Evolutionary conservation across 1,140 invertebrate species (phyloP), one percentile per base, ranked within the genome.

Genomic region (Platyscapa corneri): DNA sequence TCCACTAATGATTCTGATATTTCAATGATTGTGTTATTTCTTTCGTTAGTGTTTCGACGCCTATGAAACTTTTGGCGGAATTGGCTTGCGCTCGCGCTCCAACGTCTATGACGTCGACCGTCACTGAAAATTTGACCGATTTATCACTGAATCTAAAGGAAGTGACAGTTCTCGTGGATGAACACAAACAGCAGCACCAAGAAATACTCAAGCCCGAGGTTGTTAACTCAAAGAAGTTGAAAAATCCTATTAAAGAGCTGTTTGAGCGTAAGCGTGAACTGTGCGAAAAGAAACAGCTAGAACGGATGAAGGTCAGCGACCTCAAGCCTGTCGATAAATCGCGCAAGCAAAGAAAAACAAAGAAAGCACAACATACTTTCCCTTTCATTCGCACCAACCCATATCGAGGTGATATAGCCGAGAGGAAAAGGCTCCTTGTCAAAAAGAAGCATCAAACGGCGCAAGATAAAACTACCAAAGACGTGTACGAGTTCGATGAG

Each of bases 11-110:
- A 7, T 7, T 46, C 42, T 70, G 34, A 27, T 56, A 6, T 53
- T 37, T 34, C 60, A 64, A 64, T 85, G 18, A 1, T n/a, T 75
- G 23, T 34, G 3, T 30, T 30, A 49, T 42, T 64, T 46, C 10
- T 18, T n/a, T 82, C 39, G 53, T 56, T 49, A 84, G 86, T 16
- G 82, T 70, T 88, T 93, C 93, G 3, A 90, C 91, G 37, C 92
- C 93, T 16, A 93, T 93, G 92, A 93, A 93, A 76, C 90, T 93
- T 2, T 79, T 93, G n/a, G 93, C 93, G 10, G 93, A 93, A 86
- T 81, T 93, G 12, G 93, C 93, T 0, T 93, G 93, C 64, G 93
- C 93, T 0, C 90, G 92, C 79, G 93, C 90, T 0, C 92, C 93
- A 42, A 90, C 90, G 0, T 89, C 91, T 0, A 93, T 87, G 2